Base-by-base conservation (phyloP, 2,797 vertebrate species). In the Pempheris klunzingeri region DNA sequence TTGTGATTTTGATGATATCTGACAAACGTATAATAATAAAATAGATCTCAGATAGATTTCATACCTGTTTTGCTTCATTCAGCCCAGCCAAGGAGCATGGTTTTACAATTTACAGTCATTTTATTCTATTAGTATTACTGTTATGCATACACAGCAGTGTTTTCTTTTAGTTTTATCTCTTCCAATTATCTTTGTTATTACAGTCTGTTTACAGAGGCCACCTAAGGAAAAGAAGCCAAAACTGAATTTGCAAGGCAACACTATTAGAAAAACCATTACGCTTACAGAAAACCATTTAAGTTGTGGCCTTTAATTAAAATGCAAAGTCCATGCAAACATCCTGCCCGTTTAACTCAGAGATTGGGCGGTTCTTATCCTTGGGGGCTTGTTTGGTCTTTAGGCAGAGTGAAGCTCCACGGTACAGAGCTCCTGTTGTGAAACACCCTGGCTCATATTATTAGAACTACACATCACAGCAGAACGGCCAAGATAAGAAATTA, bases 251-350 rank as follows among this genome's bases (percentile, higher is more conserved):
- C 39, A 81, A 65, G 18, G n/a, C 46, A 71, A 36, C 58, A 26
- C 58, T 66, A 62, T 79, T 80, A 88, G 38, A 76, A 83, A n/a
- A 88, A 34, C 73, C 71, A 86, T 83, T 80, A 80, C 32, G 50
- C 43, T 77, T 41, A 34, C 13, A 59, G 47, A 71, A 73, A 91
- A 59, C 9, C 39, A 64, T 76, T 88, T 80, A 53, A 64, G 36
- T 61, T 74, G 44, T 83, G 80, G 84, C 77, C 74, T 88, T 88
- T 90, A 87, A 88, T 87, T 80, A 82, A 87, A 87, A 86, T 59
- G 73, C 65, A 39, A 49, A 77, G 39, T 63, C 52, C 38, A 34
- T 76, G 53, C 60, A 74, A 83, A 76, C 61, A 15, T 26, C 30
- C 26, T 17, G 39, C 44, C 22, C 58, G 63, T 86, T 66, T 54